Evolutionary conservation across 2,113 vertebrate genomes (phyloP).

Genomic region (Cervus canadensis): DNA sequence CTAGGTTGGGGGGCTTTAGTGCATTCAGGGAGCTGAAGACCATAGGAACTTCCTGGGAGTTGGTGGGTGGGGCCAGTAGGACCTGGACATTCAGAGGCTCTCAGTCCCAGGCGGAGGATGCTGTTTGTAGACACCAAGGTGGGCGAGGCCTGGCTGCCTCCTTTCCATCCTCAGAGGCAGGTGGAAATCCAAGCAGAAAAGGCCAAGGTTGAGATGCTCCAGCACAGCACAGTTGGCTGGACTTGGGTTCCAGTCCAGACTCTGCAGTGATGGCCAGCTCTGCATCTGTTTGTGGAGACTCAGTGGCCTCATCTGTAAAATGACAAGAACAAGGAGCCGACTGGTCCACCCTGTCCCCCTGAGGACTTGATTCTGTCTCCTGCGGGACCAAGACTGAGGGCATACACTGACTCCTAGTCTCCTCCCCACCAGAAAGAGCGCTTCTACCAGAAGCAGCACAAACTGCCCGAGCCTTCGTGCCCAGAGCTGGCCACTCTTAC

Average conservation of each 20-base stretch:
- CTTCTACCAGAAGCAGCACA: constrained; percentile 89
- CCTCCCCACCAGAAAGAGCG: constrained; percentile 87
- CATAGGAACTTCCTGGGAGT: not conserved
- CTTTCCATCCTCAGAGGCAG: not conserved
- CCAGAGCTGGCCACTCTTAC: constrained; percentile 87
- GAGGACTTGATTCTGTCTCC: not conserved
- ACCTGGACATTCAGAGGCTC: not conserved
- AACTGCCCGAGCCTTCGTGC: constrained; percentile 85
- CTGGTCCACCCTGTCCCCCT: not conserved
- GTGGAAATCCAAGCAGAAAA: not conserved
- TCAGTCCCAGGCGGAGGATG: too few relatives aligned
- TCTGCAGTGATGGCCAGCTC: not conserved
- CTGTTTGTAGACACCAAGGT: accelerated
- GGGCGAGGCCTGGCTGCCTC: not conserved
- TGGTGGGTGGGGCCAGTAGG: not conserved
- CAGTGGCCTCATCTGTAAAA: not conserved
- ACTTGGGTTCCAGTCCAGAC: not conserved
- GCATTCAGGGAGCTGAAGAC: not conserved
- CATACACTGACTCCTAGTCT: not conserved
- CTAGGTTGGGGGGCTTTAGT: not conserved
- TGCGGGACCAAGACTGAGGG: accelerated
- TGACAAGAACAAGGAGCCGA: too few relatives aligned
- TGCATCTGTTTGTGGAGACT: too few relatives aligned
- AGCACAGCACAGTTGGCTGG: not conserved
- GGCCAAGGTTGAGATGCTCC: not conserved